Base-by-base conservation (phyloP, 2,113 vertebrate species). In the Cyprichromis sp. region DNA sequence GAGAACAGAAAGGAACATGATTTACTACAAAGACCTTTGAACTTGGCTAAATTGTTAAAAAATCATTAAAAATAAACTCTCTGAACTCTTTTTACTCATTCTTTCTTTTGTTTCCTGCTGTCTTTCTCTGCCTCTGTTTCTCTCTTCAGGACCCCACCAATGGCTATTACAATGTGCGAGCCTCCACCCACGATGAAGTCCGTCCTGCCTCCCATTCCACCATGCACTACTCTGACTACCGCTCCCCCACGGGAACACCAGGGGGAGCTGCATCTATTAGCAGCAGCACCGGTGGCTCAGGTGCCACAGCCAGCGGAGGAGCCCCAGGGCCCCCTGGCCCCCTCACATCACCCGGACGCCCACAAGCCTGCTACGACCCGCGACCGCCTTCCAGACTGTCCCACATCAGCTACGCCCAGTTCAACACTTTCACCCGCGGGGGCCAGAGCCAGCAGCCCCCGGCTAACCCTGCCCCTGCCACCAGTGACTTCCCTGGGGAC, bases 111-210 rank as follows among this genome's bases (percentile, higher is more conserved):
- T 83, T 85, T 57, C 61, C 19, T n/a, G 29, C 19, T 42, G 13
- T 80, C 36, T 81, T 8, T 66, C 45, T 86, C 19, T 90, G 9
- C 29, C 57, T 63, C 73, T 29, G 36, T 38, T 21, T 80, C 36
- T 84, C 10, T 71, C 63, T 71, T 5, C 91, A 99, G 98, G 98
- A 99, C 90, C 98, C 98, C 9, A 99, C 98, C 52, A 99, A 99
- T 0, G 98, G 98, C 89, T 99, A 99, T 95, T 99, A 99, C 95
- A 99, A 99, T 0, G 98, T 99, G 2, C 97, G 98, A 0, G 98
- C 98, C 42, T 96, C 97, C 59, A 96, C 96, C 52, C 98, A 98
- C 0, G 98, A 99, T 42, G 98, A 99, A 57, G 95, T 95, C 29
- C 97, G 97, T 0, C 98, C 98, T 0, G 95, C 97, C 3, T 98